Evolutionary conservation across 2,888 invertebrate genomes (phyloP), one percentile per base, ranked within the genome.

Genomic region (Campaea margaritaria): DNA sequence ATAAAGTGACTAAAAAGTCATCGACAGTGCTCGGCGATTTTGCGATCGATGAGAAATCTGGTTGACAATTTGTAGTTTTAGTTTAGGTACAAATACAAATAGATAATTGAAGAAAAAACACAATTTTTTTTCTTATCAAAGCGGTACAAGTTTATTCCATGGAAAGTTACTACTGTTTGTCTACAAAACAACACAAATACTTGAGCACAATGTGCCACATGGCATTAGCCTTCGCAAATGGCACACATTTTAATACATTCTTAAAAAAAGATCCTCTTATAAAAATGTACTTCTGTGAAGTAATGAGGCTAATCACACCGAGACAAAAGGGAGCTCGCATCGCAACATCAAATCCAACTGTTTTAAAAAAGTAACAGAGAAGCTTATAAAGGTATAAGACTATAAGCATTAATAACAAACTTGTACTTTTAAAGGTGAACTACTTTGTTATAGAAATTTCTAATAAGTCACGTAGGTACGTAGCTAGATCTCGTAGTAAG

Each of bases 1-100:
- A 5, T 21, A 21, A 21, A 21, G 21, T 21, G 21, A 47, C 46
- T 69, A 55, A 61, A 69, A 64, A 64, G 64, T 67, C 64, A 64
- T 68, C 67, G 65, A 63, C 70, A 63, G 68, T 49, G 48, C 58
- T 58, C 69, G 64, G 57, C 55, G 56, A 60, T 65, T 64, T 54
- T 43, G 58, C 60, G 27, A 52, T 48, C 39, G 41, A 44, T 51
- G 51, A 42, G 62, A 41, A 34, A 36, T 51, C 49, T 42, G 38
- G 46, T 41, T 63, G 64, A 65, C 59, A 57, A 59, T n/a, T 45
- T 50, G 52, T 47, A 47, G 36, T 45, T 45, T 2, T 14, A 41
- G n/a, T n/a, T 16, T n/a, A n/a, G n/a, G n/a, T n/a, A n/a, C n/a
- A n/a, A n/a, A 31, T 16, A 13, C 16, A 47, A 54, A 54, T 21